Conservation (phyloP, 1,140 invertebrate genomes). For the Neodiprion lecontei region DNA sequence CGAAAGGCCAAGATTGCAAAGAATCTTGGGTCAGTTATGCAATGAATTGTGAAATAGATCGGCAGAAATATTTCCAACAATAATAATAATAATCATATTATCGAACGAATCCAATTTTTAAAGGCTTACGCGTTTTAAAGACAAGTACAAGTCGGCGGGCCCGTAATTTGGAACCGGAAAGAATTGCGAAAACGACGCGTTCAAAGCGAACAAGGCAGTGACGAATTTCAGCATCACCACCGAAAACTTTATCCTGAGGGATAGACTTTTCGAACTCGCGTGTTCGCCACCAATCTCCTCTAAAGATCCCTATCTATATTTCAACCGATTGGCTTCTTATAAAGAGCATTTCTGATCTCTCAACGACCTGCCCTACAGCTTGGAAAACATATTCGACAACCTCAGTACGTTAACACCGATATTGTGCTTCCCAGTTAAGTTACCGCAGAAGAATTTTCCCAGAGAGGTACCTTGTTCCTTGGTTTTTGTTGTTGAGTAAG, state of each 20-base stretch:
- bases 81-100: too few species aligned
- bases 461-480: too few species aligned
- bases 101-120: neutral
- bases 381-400: too few species aligned
- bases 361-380: too few species aligned
- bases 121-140: constrained; percentile 59
- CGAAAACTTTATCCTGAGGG: constrained; percentile 72
- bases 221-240: constrained; percentile 71
- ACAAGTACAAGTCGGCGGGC: constrained; percentile 65
- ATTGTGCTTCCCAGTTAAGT: too few species aligned
- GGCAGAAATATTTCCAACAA: neutral
- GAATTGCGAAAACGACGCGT: constrained; percentile 66
- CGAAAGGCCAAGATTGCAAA: neutral
- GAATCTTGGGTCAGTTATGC: constrained; percentile 26
- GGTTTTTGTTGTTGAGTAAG: too few species aligned
- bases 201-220: constrained; percentile 68
- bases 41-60: neutral
- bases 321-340: constrained; percentile 73
- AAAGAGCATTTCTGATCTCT: constrained; percentile 63
- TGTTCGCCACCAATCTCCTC: constrained; percentile 68
- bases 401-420: too few species aligned
- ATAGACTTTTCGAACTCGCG: constrained; percentile 69
- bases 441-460: too few species aligned
- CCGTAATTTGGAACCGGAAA: constrained; percentile 68
- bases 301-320: constrained; percentile 61